Evolutionary conservation across 2,888 invertebrate species (phyloP).

Genomic region (Scotopteryx bipunctaria): DNA sequence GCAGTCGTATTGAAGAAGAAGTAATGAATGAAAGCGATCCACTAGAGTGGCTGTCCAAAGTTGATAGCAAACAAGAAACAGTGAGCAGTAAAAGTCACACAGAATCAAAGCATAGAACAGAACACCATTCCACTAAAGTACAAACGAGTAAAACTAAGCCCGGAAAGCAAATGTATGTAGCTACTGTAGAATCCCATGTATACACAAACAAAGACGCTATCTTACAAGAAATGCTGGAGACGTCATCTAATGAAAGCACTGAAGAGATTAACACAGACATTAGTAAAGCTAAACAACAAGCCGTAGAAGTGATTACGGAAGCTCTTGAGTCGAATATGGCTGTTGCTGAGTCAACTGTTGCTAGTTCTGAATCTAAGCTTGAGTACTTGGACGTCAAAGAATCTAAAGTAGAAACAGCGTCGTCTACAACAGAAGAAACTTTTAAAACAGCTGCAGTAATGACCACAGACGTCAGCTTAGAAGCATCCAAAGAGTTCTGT

Average conservation of each 20-base stretch:
- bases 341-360: conserved; percentile 18
- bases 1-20: conserved; percentile 59
- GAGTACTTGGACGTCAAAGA: conserved; percentile 1
- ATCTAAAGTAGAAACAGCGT: conserved; percentile 27
- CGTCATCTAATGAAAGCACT: conserved; percentile 44
- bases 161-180: conserved; percentile 64
- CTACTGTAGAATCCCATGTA: conserved; percentile 73
- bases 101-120: conserved; percentile 44
- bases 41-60: conserved; percentile 60
- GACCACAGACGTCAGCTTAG: conserved; percentile 23
- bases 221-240: conserved; percentile 61
- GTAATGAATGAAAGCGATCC: conserved; percentile 54
- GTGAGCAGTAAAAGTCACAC: conserved; percentile 33
- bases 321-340: conserved; percentile 33
- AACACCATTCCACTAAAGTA: conserved; percentile 42
- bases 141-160: conserved; percentile 40
- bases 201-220: conserved; percentile 72
- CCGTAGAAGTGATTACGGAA: conserved; percentile 48
- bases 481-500: conserved; percentile 34
- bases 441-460: conserved; percentile 23
- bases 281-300: conserved; percentile 39
- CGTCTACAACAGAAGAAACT: conserved; percentile 29
- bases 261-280: conserved; percentile 39
- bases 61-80: conserved; percentile 44
- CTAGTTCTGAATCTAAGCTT: conserved; percentile 11